Base-by-base conservation (phyloP, 2,888 invertebrate genomes). In the Agriopis leucophaearia region DNA sequence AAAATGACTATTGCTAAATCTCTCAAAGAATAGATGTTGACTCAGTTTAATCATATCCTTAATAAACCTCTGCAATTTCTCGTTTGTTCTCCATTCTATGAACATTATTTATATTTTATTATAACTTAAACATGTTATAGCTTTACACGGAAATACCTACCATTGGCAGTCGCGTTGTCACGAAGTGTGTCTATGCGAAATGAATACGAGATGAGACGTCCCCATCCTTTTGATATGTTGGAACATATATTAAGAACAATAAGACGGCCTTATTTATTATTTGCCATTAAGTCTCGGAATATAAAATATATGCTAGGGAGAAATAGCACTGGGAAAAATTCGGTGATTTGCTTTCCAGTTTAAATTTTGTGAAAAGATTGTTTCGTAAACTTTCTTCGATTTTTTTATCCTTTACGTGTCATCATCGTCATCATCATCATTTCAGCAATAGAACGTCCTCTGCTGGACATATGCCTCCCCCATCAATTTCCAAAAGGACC, bases 121-220 rank as follows among this genome's bases (percentile, higher is more conserved):
- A 78, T 75, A 76, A 77, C 74, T 74, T 76, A 74, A 76, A 42
- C 38, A 60, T 44, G 55, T 59, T 64, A 64, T 69, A 54, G 58
- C 76, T 75, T 77, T 77, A 76, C 47, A 54, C 56, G 66, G 48
- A 69, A 62, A 71, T 66, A 72, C 77, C 76, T 82, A 76, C 75
- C 71, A 59, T 50, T 79, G 71, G 73, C 76, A 77, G 81, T 82
- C 86, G 87, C 86, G 88, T 88, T 89, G 85, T 84, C 85, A 80
- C 86, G 82, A 84, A 88, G 87, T 84, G 81, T 79, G 81, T 78
- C 78, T 78, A 82, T 88, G 90, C 82, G 88, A 71, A 72, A 74
- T 73, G 91, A 89, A 91, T 91, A 88, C 81, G 68, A 77, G 84
- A 90, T 87, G 83, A 83, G 83, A 71, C 78, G 78, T 82, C 84